A percentile compares a stretch with the other conserved stretches of the same genome.
These are phyloP conservation scores for Stenurella melanura DNA, from an alignment of 2,888 invertebrate species.

Conservation along the genomic window DNA sequence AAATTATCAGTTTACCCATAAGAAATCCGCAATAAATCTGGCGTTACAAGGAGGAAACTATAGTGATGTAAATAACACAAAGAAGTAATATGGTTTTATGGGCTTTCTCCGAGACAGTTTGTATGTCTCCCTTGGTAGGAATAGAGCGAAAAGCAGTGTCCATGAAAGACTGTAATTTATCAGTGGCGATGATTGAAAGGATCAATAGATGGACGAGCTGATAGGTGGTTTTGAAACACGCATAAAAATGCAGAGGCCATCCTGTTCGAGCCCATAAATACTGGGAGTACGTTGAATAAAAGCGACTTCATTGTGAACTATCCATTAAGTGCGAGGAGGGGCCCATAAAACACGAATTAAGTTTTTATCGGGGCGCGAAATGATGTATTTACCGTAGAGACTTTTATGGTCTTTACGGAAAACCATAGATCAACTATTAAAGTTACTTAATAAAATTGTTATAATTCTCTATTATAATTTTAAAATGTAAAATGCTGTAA, in stretches of 20 bases:
- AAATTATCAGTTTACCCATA: constrained; percentile 30
- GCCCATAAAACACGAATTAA: constrained; percentile 67
- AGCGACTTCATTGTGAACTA: constrained; percentile 63
- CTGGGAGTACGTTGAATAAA: constrained; percentile 58
- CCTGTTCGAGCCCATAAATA: constrained; percentile 59
- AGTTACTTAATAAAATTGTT: constrained; percentile 41
- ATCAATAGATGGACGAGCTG: constrained; percentile 58
- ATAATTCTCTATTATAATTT: constrained; percentile 33
- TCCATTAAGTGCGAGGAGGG: constrained; percentile 62
- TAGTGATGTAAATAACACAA: constrained; percentile 42
- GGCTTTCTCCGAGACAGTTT: constrained; percentile 40
- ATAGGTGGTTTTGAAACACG: constrained; percentile 58
- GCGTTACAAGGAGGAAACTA: constrained; percentile 34
- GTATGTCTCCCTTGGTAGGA: constrained; percentile 40
- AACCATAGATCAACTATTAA: constrained; percentile 41
- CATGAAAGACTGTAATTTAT: constrained; percentile 55
- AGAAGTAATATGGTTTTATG: constrained; percentile 42
- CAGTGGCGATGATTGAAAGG: constrained; percentile 59
- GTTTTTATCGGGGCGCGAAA: constrained; percentile 66
- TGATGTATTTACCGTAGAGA: constrained; percentile 64
- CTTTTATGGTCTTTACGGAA: constrained; percentile 56
- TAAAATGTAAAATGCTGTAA: constrained; percentile 2
- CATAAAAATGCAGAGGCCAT: constrained; percentile 60
- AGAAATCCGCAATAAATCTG: constrained; percentile 36
- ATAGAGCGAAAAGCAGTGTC: constrained; percentile 48